phyloP scores from a whole-genome alignment of 2,888 invertebrate species.

The Flexamia atlantica region DNA sequence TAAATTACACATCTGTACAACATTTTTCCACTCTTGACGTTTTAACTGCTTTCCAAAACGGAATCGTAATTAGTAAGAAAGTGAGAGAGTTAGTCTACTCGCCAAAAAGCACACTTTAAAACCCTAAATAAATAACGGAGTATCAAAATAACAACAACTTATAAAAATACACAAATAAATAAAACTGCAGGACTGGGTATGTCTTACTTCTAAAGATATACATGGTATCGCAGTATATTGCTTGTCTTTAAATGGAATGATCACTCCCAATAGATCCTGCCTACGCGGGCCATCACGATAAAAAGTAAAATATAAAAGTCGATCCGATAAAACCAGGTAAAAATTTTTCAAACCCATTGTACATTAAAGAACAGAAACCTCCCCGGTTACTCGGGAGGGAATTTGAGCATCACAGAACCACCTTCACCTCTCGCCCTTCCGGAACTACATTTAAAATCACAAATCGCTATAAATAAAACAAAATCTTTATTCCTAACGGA shows the following conservation, averaged over 20 bases:
- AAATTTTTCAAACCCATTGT: slow-evolving; percentile 1
- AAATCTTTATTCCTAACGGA: slow-evolving; percentile 36
- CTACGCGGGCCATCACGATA: not conserved
- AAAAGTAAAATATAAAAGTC: slow-evolving; percentile 32
- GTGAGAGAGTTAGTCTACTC: slow-evolving; percentile 32
- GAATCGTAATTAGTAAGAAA: slow-evolving; percentile 30
- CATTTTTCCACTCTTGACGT: not conserved
- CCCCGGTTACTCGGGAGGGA: no score
- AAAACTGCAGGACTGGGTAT: slow-evolving; percentile 62
- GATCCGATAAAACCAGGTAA: slow-evolving; percentile 5
- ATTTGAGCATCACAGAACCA: slow-evolving; percentile 22
- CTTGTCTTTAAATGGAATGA: slow-evolving; percentile 50
- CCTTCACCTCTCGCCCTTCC: not conserved
- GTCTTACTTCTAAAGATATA: slow-evolving; percentile 52
- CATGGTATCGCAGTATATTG: slow-evolving; percentile 54
- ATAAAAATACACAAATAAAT: slow-evolving; percentile 63
- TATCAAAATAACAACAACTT: slow-evolving; percentile 63
- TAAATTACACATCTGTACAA: slow-evolving; percentile 50
- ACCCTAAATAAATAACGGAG: slow-evolving; percentile 62
- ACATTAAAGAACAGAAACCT: not conserved
- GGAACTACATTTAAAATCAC: slow-evolving; percentile 33
- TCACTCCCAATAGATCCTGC: slow-evolving; percentile 52
- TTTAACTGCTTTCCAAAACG: not conserved
- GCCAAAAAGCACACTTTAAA: slow-evolving; percentile 57
- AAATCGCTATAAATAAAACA: slow-evolving; percentile 54